phyloP scores from a whole-genome alignment of 1,140 invertebrate species.

The Heliothis subflexa region DNA sequence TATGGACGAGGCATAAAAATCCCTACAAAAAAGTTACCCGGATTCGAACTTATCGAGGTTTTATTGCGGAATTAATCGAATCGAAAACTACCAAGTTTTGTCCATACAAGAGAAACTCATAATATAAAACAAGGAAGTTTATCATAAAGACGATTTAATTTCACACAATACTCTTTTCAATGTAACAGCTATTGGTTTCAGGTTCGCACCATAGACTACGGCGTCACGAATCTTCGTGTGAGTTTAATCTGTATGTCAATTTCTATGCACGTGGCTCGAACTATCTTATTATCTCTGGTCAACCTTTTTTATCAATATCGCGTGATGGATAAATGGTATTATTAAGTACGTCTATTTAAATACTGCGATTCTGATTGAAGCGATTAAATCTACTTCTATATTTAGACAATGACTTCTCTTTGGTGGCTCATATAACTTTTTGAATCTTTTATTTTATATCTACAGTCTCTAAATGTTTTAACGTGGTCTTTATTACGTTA shows the following conservation, averaged over 20 bases:
- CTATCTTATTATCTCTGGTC: conserved; percentile 2
- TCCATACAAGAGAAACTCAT: too few species aligned
- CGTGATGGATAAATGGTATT: conserved; percentile 12
- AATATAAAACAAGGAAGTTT: too few species aligned
- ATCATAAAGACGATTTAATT: not conserved
- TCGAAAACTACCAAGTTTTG: not conserved
- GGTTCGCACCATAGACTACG: not conserved
- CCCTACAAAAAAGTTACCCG: too few species aligned
- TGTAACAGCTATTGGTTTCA: not conserved
- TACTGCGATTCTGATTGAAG: not conserved
- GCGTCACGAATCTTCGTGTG: not conserved
- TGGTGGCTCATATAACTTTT: too few species aligned
- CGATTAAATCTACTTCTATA: not conserved
- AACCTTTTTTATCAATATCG: conserved; percentile 11
- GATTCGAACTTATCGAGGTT: too few species aligned
- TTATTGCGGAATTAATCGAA: too few species aligned
- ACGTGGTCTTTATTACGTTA: too few species aligned
- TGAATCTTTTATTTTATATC: too few species aligned
- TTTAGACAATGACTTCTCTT: not conserved
- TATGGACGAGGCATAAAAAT: too few species aligned
- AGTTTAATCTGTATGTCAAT: conserved; percentile 3
- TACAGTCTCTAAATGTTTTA: too few species aligned
- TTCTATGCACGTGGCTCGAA: conserved; percentile 21
- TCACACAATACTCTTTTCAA: not conserved
- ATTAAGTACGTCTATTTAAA: conserved; percentile 1